Percentiles rank a stretch among this genome's conserved stretches.
Evolutionary conservation across 2,113 vertebrate genomes (phyloP).

Genomic region (pig (Sus scrofa)): DNA sequence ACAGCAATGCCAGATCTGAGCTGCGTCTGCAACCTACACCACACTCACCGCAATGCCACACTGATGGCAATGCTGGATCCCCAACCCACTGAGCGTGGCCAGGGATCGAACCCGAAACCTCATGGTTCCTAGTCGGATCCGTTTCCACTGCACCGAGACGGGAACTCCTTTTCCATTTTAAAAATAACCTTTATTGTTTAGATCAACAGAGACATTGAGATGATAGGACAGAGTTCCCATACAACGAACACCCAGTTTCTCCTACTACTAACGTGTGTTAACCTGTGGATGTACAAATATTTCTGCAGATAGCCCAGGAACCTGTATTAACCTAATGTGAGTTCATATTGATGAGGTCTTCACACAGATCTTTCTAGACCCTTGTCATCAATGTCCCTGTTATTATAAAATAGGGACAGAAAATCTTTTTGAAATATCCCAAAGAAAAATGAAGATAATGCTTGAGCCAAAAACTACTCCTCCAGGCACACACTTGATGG

Average conservation of each 20-base stretch:
- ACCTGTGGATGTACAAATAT: background rate
- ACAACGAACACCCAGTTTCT: background rate
- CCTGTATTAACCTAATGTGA: background rate
- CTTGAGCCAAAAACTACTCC: background rate
- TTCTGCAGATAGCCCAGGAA: background rate
- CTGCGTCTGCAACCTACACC: too few species aligned
- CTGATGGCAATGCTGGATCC: too few species aligned
- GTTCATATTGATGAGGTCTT: background rate
- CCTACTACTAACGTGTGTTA: background rate
- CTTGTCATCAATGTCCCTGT: background rate
- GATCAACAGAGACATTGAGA: background rate
- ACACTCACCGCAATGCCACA: too few species aligned
- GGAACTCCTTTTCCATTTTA: background rate
- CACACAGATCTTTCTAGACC: background rate
- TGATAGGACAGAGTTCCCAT: background rate
- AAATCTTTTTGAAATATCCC: background rate
- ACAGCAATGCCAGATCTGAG: too few species aligned
- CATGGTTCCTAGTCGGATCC: too few species aligned
- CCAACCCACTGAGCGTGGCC: too few species aligned
- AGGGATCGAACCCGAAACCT: too few species aligned
- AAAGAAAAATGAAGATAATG: background rate
- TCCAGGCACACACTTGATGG: background rate
- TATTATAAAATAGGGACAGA: background rate
- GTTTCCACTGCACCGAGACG: too few species aligned
- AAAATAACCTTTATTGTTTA: constrained; percentile 4